phyloP scores from a whole-genome alignment of 2,113 vertebrate genomes.

The Furnarius figulus region DNA sequence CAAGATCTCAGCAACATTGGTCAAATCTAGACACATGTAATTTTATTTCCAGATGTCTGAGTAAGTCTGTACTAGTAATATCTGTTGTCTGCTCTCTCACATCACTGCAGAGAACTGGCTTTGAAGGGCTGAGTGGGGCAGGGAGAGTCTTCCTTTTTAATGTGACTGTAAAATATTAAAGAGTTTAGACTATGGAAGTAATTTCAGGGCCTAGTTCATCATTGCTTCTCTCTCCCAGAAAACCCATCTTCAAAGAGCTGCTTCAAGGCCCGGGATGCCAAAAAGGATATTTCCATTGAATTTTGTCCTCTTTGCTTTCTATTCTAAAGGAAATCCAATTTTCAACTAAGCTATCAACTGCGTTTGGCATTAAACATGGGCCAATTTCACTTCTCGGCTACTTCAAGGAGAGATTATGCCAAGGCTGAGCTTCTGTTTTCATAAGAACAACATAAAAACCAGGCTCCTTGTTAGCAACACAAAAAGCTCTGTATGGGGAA shows the following conservation, averaged over 20 bases:
- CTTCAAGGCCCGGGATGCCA: background rate
- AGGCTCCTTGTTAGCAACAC: constrained; percentile 29
- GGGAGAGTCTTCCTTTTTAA: background rate
- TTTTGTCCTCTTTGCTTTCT: background rate
- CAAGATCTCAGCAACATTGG: background rate
- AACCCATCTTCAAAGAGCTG: background rate
- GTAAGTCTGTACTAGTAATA: background rate
- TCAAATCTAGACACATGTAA: background rate
- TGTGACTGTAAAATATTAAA: constrained; percentile 8
- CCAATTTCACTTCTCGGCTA: background rate
- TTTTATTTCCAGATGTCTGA: background rate
- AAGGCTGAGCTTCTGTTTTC: constrained; percentile 20
- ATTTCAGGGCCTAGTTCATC: background rate
- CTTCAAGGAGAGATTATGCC: constrained; percentile 1
- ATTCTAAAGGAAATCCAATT: constrained; percentile 27
- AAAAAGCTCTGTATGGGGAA: constrained; percentile 7
- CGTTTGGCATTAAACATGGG: constrained; percentile 12
- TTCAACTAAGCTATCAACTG: background rate
- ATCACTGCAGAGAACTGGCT: background rate
- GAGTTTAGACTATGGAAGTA: background rate
- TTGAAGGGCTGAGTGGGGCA: background rate
- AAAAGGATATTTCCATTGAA: constrained; percentile 34
- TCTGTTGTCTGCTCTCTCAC: background rate
- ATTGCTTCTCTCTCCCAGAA: background rate
- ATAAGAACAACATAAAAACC: background rate